phyloP scores from a whole-genome alignment of 2,888 invertebrate genomes.

The Galeruca laticollis region DNA sequence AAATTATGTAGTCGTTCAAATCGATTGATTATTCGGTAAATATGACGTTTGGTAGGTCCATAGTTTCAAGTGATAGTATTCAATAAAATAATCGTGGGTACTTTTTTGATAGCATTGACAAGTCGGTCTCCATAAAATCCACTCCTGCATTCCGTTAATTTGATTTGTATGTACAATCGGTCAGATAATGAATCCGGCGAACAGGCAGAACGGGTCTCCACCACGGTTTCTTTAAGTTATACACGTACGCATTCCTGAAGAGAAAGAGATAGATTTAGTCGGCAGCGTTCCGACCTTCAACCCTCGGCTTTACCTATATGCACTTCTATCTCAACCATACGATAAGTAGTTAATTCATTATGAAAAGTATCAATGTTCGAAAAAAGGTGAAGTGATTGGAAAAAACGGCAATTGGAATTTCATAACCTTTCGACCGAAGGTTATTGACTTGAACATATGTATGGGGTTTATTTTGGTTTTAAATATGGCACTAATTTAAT shows the following conservation, averaged over 20 bases:
- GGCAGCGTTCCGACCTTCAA: constrained; percentile 62
- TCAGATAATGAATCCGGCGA: constrained; percentile 61
- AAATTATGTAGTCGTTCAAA: no score
- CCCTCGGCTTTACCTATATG: constrained; percentile 55
- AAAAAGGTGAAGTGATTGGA: no score
- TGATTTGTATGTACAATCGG: constrained; percentile 62
- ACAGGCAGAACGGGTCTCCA: constrained; percentile 61
- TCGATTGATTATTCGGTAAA: no score
- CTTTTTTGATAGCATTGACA: neutral
- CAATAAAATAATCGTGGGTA: neutral
- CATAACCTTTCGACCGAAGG: no score
- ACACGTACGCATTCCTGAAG: constrained; percentile 62
- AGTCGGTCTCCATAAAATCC: constrained; percentile 12
- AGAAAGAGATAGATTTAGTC: constrained; percentile 51
- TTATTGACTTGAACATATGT: no score
- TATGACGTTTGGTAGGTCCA: neutral
- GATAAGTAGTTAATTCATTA: constrained; percentile 24
- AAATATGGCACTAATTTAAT: no score
- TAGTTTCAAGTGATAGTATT: no score
- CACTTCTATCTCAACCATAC: constrained; percentile 50
- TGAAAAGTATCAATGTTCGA: constrained; percentile 31
- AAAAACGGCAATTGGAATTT: no score
- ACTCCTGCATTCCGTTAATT: constrained; percentile 58
- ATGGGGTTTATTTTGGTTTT: no score
- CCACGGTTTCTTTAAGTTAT: constrained; percentile 25